These are phyloP conservation scores for Drosophila cyrtoloma DNA, from an alignment of 2,888 invertebrate species.

Conservation along the genomic window DNA sequence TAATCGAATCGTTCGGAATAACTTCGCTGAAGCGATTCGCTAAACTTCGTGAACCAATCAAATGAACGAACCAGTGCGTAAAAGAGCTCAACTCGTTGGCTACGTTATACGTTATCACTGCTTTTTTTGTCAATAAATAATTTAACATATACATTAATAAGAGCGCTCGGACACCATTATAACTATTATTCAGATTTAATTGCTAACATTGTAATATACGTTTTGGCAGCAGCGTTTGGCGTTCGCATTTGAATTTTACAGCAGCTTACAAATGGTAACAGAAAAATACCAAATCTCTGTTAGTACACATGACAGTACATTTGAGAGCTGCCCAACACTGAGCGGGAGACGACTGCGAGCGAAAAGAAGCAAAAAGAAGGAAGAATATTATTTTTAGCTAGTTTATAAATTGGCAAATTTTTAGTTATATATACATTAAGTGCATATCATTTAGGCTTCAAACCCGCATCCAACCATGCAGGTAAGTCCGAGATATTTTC, in stretches of 20 bases:
- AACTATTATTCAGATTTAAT: neutral
- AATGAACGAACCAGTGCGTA: conserved; percentile 8
- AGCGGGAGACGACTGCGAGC: conserved; percentile 30
- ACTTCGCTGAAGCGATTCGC: conserved; percentile 18
- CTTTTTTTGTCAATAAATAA: neutral
- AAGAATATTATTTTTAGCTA: conserved; percentile 48
- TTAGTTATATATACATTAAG: conserved; percentile 50
- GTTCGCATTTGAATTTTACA: conserved; percentile 7
- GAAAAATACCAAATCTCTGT: conserved; percentile 22
- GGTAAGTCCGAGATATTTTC: conserved; percentile 29
- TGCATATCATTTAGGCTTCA: conserved; percentile 45
- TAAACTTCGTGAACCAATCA: conserved; percentile 1
- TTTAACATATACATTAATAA: neutral
- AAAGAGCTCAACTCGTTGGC: conserved; percentile 9
- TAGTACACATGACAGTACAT: conserved; percentile 1
- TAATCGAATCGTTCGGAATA: conserved; percentile 10
- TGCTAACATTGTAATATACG: neutral
- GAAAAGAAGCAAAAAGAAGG: conserved; percentile 26
- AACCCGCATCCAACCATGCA: conserved; percentile 46
- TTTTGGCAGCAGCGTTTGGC: neutral
- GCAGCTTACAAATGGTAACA: conserved; percentile 4
- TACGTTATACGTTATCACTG: too few species aligned
- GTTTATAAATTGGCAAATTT: conserved; percentile 58
- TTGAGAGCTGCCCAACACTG: conserved; percentile 37
- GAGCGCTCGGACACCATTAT: neutral